A percentile compares a stretch with the other conserved stretches of the same genome.
These are phyloP conservation scores for Elmis aenea DNA, from an alignment of 2,888 invertebrate genomes.

Conservation along the genomic window DNA sequence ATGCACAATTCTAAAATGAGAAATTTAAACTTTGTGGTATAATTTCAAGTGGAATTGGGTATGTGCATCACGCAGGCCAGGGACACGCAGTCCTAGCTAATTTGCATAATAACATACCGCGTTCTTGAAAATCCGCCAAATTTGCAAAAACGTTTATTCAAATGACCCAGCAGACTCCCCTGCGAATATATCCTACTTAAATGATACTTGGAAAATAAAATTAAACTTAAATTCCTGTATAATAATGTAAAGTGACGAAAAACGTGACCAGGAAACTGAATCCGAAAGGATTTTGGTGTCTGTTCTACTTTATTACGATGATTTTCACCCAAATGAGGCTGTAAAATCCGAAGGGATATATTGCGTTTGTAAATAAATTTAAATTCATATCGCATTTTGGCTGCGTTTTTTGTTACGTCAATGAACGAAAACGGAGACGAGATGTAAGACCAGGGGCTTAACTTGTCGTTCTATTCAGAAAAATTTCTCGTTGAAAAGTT, in stretches of 20 bases:
- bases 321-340: constrained; percentile 13
- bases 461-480: too few species aligned
- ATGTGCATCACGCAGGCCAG: constrained; percentile 32
- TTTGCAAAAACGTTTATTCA: constrained; percentile 42
- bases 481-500: too few species aligned
- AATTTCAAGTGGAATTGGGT: too few species aligned
- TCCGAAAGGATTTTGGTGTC: constrained; percentile 15
- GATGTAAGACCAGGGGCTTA: too few species aligned
- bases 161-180: constrained; percentile 29
- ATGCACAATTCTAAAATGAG: too few species aligned
- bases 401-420: too few species aligned
- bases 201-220: constrained; percentile 28
- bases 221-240: constrained; percentile 27
- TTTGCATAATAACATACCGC: constrained; percentile 37
- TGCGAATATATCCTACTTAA: too few species aligned
- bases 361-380: constrained; percentile 11
- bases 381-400: constrained; percentile 12
- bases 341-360: constrained; percentile 11
- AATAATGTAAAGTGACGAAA: constrained; percentile 26
- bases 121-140: constrained; percentile 37
- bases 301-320: constrained; percentile 10
- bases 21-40: too few species aligned
- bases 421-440: too few species aligned
- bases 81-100: constrained; percentile 30
- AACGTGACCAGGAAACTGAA: constrained; percentile 25